phyloP scores from a whole-genome alignment of 2,113 vertebrate species.

The Onychostruthus taczanowskii region DNA sequence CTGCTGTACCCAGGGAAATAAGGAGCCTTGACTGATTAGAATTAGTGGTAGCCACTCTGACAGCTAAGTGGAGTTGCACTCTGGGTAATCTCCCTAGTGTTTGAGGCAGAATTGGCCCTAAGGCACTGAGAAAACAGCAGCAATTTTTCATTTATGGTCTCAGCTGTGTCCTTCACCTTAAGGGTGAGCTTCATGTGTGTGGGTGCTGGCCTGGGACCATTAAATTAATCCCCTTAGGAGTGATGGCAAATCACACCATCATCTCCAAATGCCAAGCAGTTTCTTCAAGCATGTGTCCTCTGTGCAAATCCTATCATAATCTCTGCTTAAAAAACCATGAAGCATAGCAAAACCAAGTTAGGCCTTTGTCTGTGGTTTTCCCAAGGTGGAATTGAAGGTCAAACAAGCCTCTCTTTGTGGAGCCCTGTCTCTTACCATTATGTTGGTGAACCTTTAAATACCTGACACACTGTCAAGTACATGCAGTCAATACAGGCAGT shows the following conservation, averaged over 20 bases:
- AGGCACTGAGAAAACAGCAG: not conserved
- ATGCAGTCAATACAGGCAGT: not conserved
- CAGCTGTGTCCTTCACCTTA: not conserved
- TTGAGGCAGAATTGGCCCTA: not conserved
- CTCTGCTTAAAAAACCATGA: not conserved
- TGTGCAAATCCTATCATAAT: not conserved
- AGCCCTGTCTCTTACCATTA: not conserved
- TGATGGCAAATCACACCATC: not conserved
- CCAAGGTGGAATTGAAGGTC: not conserved
- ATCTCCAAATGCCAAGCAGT: not conserved
- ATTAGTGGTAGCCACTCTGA: not conserved
- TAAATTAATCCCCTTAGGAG: not conserved
- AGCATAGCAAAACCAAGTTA: not conserved
- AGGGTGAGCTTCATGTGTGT: not conserved
- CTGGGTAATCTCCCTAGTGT: not conserved
- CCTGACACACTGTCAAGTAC: not conserved
- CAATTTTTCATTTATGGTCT: not conserved
- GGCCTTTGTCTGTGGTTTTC: not conserved
- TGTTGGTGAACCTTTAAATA: not conserved
- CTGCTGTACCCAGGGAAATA: not conserved
- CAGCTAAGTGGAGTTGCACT: not conserved
- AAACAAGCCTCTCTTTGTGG: not conserved
- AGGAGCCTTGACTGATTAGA: not conserved
- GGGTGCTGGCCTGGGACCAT: not conserved
- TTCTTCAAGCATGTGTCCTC: not conserved